Conservation (phyloP, 2,113 vertebrate genomes). For the Athene noctua region DNA sequence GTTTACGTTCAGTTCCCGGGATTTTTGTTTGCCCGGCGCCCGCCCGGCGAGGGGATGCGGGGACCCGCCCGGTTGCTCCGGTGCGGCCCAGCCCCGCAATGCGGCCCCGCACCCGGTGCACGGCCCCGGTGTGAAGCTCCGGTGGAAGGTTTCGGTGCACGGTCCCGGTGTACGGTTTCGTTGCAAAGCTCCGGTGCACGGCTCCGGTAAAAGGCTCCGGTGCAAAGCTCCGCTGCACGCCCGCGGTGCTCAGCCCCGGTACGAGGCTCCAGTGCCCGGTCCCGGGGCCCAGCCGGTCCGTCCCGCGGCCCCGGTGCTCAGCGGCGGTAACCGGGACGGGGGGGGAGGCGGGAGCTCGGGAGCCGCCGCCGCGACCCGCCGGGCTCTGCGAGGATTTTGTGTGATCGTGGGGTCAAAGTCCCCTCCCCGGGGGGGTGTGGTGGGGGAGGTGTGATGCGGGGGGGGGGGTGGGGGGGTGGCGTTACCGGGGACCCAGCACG, state of each 20-base stretch:
- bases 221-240: background rate
- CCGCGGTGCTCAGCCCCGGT: too few relatives aligned
- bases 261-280: fast-evolving
- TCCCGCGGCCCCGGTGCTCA: background rate
- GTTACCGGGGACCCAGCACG: background rate
- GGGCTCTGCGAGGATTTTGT: background rate
- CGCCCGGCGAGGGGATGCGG: background rate
- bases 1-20: background rate
- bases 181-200: background rate
- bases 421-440: fast-evolving
- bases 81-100: background rate
- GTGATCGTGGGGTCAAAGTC: background rate
- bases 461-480: too few relatives aligned
- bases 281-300: background rate
- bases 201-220: background rate
- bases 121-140: background rate
- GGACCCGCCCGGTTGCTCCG: background rate
- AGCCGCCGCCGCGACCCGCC: background rate
- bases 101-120: background rate
- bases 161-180: background rate
- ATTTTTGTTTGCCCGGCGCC: background rate
- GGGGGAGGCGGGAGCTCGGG: background rate
- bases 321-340: background rate
- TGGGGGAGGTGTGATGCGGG: too few relatives aligned
- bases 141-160: background rate